A percentile compares a stretch with the other conserved stretches of the same genome.
phyloP scores from a whole-genome alignment of 1,140 invertebrate genomes.

The Macrosteles quadrilineatus region DNA sequence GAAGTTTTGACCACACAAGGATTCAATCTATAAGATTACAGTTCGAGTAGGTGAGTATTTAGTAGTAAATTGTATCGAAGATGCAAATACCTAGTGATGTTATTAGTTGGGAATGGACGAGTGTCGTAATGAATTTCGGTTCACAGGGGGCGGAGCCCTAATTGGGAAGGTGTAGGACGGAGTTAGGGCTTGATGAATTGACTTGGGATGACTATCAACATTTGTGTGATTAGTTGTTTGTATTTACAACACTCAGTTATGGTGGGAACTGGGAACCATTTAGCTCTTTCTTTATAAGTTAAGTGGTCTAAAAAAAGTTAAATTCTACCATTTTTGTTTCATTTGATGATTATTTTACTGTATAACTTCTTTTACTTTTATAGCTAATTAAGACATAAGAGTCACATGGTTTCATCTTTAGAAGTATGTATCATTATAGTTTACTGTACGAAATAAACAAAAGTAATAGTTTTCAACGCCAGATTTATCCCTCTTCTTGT shows the following conservation, averaged over 20 bases:
- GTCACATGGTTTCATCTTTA: no score
- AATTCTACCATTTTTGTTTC: no score
- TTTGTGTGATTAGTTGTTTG: conserved; percentile 15
- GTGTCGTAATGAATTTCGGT: conserved; percentile 5
- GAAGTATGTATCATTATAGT: no score
- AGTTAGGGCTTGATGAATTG: conserved; percentile 1
- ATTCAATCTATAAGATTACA: conserved; percentile 11
- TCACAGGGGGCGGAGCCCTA: not conserved
- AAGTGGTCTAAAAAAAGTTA: no score
- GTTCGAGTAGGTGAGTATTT: not conserved
- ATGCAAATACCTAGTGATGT: conserved; percentile 11
- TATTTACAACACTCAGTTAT: not conserved
- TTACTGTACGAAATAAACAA: no score
- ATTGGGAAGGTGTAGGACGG: not conserved
- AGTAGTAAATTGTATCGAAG: conserved; percentile 9
- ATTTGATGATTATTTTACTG: no score
- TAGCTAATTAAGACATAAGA: no score
- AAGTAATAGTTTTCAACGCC: no score
- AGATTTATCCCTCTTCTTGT: no score
- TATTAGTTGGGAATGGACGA: not conserved
- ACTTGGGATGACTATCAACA: conserved; percentile 8
- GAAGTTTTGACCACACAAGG: conserved; percentile 12
- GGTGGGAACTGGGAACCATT: no score
- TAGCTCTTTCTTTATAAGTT: no score
- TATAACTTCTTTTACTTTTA: no score